Base-by-base conservation (phyloP, 2,797 vertebrate genomes). In the Sciurus vulgaris region DNA sequence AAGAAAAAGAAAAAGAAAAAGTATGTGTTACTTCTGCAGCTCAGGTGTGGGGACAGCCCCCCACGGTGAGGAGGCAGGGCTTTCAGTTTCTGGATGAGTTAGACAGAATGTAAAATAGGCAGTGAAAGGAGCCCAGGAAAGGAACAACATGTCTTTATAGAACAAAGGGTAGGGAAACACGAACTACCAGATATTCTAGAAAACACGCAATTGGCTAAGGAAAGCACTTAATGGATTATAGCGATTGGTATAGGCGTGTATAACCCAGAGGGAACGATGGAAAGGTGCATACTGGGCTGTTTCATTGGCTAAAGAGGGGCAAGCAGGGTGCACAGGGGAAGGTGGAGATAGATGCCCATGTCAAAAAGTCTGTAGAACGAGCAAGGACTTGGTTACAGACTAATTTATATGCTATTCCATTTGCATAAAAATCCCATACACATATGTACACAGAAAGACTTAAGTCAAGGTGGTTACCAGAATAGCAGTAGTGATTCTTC, bases 71-170 rank as follows among this genome's bases (percentile, higher is more conserved):
- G 74, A 76, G 77, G n/a, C 15, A 54, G n/a, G 17, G 33, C n/a
- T 61, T 83, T 95, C 33, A 17, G 38, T 84, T 95, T 81, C 79
- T 51, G 70, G 14, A 47, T 63, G 41, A 86, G 47, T 61, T 67
- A 77, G 47, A 84, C 17, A 70, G 82, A 94, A 93, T 86, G 54
- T 65, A 90, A 86, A 74, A 38, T 51, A 56, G n/a, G 28, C 4
- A 24, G 47, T 9, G 24, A 56, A 88, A 73, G 26, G 24, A 76
- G 24, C 13, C 51, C 18, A 67, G 22, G 12, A 76, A 82, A 61
- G 59, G 79, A 91, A 24, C 22, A 84, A 15, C 24, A 28, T 7
- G 10, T 89, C 41, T 95, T 77, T 51, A n/a, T 83, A 78, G 70
- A 77, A 69, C 7, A 61, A 74, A 70, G 7, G 3, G 44, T 51